phyloP scores from a whole-genome alignment of 2,113 vertebrate genomes.

The Crotalus viridis region DNA sequence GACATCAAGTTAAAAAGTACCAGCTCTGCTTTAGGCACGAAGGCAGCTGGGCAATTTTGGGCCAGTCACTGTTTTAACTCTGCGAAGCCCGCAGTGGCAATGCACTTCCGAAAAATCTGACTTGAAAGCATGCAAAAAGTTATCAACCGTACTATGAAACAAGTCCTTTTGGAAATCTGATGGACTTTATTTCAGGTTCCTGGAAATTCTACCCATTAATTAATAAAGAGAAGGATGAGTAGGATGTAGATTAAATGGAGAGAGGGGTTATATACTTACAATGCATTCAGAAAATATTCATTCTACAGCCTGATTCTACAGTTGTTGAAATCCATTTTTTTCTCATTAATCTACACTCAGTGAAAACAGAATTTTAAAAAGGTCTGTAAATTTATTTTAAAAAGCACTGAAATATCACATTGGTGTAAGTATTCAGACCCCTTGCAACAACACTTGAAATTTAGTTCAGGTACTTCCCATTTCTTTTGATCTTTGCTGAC shows the following conservation, averaged over 20 bases:
- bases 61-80: not conserved
- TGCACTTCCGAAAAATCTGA: not conserved
- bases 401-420: no score
- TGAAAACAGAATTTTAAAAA: no score
- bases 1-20: not conserved
- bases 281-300: no score
- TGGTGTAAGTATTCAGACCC: no score
- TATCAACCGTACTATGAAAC: not conserved
- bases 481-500: no score
- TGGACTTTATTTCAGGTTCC: not conserved
- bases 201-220: not conserved
- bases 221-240: not conserved
- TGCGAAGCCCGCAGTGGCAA: not conserved
- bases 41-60: not conserved
- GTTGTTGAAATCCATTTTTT: no score
- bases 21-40: not conserved
- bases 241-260: not conserved
- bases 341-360: no score
- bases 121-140: not conserved
- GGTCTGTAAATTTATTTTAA: no score
- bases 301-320: no score
- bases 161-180: not conserved
- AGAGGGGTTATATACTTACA: no score
- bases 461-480: no score
- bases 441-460: no score